Evolutionary conservation across 2,888 invertebrate genomes (phyloP), one percentile per base, ranked within the genome.

Genomic region (Ctena decussata): DNA sequence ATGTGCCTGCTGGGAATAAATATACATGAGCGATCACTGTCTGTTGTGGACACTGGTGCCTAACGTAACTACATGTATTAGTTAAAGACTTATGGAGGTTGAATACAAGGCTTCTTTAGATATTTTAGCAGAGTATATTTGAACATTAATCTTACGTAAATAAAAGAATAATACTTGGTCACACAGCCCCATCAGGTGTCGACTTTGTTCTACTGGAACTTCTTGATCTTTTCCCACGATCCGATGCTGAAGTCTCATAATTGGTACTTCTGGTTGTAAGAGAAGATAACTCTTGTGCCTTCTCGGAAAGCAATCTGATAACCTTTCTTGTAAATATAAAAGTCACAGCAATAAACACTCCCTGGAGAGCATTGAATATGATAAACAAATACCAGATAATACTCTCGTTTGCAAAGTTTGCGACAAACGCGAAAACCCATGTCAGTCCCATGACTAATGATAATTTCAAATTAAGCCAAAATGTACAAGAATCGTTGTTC

Each of bases 331-430:
- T 94, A 86, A 92, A 94, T n/a, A 94, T 88, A 87, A 94, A 95
- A 18, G 93, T 89, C 24, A 94, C 78, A 41, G 90, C 93, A 74
- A 97, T 96, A 88, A 97, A 96, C 84, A 97, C 96, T 57, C 97
- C 97, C 96, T 97, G 96, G 80, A 95, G 91, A 1, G 96, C 95
- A 89, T 96, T 96, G 79, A 96, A 91, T 15, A 96, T 83, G 1
- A 96, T 96, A 92, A 96, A 96, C 1, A 95, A 92, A 89, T 96
- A 96, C 96, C 96, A 96, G 35, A 96, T 91, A 0, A 91, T 92
- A 18, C 91, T 84, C 32, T 94, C 85, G 5, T 94, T 91, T 0
- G 93, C 85, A 6, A 96, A 90, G 1, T 94, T 94, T 0, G 96
- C 96, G 2, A 96, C 71, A 87, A 96, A 95, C 0, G 96, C 96